phyloP scores from a whole-genome alignment of 2,888 invertebrate species.

The Eupithecia exiguata region DNA sequence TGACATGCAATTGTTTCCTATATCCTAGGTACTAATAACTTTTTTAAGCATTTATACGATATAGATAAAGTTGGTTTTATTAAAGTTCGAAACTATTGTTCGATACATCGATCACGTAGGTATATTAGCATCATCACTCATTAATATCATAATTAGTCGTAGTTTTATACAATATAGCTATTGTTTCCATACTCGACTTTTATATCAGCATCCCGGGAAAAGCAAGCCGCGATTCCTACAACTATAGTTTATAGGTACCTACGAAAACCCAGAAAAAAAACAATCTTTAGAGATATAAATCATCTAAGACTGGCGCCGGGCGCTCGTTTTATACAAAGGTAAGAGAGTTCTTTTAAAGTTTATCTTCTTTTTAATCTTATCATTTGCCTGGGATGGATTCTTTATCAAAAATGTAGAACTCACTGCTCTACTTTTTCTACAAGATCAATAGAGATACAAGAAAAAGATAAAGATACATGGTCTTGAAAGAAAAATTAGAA shows the following conservation, averaged over 20 bases:
- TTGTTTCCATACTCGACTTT: too few relatives aligned
- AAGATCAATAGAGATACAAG: neutral
- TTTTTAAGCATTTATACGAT: neutral
- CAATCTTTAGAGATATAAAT: neutral
- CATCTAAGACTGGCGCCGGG: neutral
- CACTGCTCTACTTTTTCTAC: neutral
- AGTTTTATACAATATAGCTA: too few relatives aligned
- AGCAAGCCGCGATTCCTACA: too few relatives aligned
- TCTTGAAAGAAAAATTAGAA: neutral
- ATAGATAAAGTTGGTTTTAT: neutral
- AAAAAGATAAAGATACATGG: too few relatives aligned
- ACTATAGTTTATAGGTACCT: too few relatives aligned
- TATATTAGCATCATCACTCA: too few relatives aligned
- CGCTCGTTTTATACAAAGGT: neutral
- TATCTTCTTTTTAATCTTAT: constrained; percentile 5
- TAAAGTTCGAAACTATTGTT: neutral
- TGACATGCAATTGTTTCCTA: constrained; percentile 38
- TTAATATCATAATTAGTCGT: too few relatives aligned
- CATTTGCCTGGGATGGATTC: neutral
- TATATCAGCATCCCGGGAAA: too few relatives aligned
- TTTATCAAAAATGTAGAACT: neutral
- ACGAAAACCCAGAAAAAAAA: neutral
- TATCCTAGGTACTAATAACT: too few relatives aligned
- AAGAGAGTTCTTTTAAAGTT: neutral
- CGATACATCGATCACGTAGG: too few relatives aligned